Conservation (phyloP, 2,888 invertebrate species). For the Diachrysia chrysitis region DNA sequence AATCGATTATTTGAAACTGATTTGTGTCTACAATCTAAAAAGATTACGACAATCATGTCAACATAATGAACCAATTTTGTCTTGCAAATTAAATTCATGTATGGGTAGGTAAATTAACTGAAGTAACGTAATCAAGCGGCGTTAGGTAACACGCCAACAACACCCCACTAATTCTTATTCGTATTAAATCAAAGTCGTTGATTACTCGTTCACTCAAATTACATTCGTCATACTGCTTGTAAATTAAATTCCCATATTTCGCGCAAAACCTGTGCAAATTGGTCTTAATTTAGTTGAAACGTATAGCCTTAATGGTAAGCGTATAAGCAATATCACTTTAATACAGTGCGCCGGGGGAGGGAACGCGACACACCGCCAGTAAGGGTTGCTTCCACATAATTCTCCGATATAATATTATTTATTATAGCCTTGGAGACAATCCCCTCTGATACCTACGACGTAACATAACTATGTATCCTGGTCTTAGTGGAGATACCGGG, state of each 20-base stretch:
- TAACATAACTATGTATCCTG: conserved; percentile 66
- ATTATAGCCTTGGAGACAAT: conserved; percentile 75
- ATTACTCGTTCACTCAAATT: conserved; percentile 80
- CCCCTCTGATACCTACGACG: conserved; percentile 66
- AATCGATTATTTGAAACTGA: conserved; percentile 36
- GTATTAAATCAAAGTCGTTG: conserved; percentile 75
- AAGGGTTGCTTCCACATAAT: conserved; percentile 73
- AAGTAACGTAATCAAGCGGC: conserved; percentile 8
- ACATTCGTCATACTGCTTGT: conserved; percentile 79
- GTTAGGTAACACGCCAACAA: conserved; percentile 35
- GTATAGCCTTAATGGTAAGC: conserved; percentile 84
- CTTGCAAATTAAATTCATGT: conserved; percentile 13
- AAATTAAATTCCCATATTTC: conserved; percentile 85
- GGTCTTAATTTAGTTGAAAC: conserved; percentile 86
- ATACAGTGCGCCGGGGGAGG: conserved; percentile 68
- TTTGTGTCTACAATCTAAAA: conserved; percentile 26
- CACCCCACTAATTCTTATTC: conserved; percentile 51
- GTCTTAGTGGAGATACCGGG: conserved; percentile 56
- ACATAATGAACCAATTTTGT: conserved; percentile 8
- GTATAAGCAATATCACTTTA: conserved; percentile 84
- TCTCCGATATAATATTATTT: conserved; percentile 77
- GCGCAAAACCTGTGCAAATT: conserved; percentile 85
- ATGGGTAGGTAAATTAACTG: neutral
- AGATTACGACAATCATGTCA: conserved; percentile 23
- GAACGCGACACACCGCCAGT: conserved; percentile 53